These are phyloP conservation scores for Barbus barbus DNA, from an alignment of 2,113 vertebrate genomes.

Conservation along the genomic window DNA sequence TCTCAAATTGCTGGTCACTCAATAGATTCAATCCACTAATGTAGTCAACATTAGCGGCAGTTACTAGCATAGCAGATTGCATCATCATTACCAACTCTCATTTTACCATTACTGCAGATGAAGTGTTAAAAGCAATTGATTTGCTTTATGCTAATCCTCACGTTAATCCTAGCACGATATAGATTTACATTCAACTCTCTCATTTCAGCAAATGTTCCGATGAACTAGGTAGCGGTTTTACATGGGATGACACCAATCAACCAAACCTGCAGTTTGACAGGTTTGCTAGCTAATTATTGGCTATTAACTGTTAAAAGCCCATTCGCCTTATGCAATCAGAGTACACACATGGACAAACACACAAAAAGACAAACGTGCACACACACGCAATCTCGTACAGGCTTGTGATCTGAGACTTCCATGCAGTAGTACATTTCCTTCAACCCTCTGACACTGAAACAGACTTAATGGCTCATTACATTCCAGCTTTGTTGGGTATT, in stretches of 20 bases:
- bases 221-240: background rate
- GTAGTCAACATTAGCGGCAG: slow-evolving; percentile 25
- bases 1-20: background rate
- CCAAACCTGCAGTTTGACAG: slow-evolving; percentile 6
- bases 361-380: background rate
- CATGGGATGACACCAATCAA: background rate
- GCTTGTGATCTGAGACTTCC: slow-evolving; percentile 30
- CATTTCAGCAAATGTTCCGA: background rate
- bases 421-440: slow-evolving; percentile 42
- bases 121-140: background rate
- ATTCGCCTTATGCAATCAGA: slow-evolving; percentile 2
- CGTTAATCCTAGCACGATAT: background rate
- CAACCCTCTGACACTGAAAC: slow-evolving; percentile 50
- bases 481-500: slow-evolving; percentile 67
- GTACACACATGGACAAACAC: background rate
- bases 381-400: background rate
- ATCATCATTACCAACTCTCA: background rate
- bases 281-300: slow-evolving; percentile 6
- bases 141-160: slow-evolving; percentile 14
- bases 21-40: slow-evolving; percentile 20
- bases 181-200: background rate
- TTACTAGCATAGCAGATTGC: slow-evolving; percentile 41
- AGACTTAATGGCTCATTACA: slow-evolving; percentile 58
- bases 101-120: background rate
- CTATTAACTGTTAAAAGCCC: slow-evolving; percentile 19